phyloP scores from a whole-genome alignment of 2,888 invertebrate genomes.

The Microdon myrmicae region DNA sequence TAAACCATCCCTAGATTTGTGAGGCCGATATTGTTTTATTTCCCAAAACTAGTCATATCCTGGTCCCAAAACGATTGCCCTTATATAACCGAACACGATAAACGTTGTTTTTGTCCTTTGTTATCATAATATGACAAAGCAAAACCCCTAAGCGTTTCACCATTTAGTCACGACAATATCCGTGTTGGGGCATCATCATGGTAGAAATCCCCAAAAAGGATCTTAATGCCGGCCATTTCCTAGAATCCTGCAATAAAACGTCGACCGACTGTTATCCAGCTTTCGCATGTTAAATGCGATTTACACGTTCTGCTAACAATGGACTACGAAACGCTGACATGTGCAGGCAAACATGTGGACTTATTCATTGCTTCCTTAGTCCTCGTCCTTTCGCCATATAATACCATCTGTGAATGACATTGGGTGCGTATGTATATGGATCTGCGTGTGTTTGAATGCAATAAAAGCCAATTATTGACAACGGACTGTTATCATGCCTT shows the following conservation, averaged over 20 bases:
- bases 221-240: slow-evolving; percentile 12
- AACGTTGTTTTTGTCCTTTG: too few species aligned
- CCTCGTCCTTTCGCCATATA: too few species aligned
- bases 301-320: slow-evolving; percentile 27
- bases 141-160: slow-evolving; percentile 10
- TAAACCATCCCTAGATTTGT: too few species aligned
- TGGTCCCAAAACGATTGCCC: too few species aligned
- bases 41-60: too few species aligned
- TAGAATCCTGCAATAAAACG: slow-evolving; percentile 18
- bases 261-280: slow-evolving; percentile 25
- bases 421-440: too few species aligned
- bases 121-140: slow-evolving; percentile 11
- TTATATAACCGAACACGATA: too few species aligned
- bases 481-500: slow-evolving; percentile 49
- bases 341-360: slow-evolving; percentile 19
- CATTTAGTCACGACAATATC: slow-evolving; percentile 23
- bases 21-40: too few species aligned
- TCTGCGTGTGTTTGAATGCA: too few species aligned
- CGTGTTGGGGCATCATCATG: slow-evolving; percentile 29
- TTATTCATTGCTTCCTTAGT: neutral
- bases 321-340: slow-evolving; percentile 3
- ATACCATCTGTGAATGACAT: too few species aligned
- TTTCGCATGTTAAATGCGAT: slow-evolving; percentile 32
- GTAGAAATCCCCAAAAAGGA: slow-evolving; percentile 21
- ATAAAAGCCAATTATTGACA: slow-evolving; percentile 50